Conservation (phyloP, 2,113 vertebrate genomes). For the Callithrix jacchus region DNA sequence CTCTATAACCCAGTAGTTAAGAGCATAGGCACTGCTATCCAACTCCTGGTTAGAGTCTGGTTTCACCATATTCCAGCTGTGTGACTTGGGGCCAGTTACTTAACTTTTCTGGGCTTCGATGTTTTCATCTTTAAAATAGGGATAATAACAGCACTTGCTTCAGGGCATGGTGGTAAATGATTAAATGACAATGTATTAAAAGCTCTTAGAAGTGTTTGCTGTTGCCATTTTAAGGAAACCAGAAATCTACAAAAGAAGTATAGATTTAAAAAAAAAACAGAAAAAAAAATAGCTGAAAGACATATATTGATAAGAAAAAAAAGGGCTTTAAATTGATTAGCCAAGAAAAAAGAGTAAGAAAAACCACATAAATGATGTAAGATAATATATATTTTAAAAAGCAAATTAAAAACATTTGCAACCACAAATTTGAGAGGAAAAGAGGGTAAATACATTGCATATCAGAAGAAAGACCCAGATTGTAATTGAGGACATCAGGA, state of each 20-base stretch:
- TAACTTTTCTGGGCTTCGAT: neutral
- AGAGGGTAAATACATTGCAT: slow-evolving; percentile 7
- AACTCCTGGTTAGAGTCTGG: neutral
- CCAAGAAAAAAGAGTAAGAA: neutral
- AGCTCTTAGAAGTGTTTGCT: neutral
- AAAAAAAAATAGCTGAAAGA: neutral
- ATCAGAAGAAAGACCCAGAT: slow-evolving; percentile 32
- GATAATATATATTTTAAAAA: slow-evolving; percentile 34
- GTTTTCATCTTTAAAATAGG: neutral
- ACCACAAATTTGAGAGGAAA: slow-evolving; percentile 18
- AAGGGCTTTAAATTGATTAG: neutral
- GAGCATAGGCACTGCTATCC: neutral
- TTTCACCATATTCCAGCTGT: neutral
- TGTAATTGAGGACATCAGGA: slow-evolving; percentile 36
- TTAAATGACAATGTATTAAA: neutral
- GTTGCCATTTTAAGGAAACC: slow-evolving; percentile 11
- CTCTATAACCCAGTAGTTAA: neutral
- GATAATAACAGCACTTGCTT: neutral
- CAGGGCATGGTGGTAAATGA: neutral
- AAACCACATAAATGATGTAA: neutral
- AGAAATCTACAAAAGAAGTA: neutral
- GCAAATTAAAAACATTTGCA: slow-evolving; percentile 56
- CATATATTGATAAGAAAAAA: slow-evolving; percentile 4
- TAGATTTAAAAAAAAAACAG: neutral
- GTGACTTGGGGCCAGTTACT: neutral